Evolutionary conservation across 2,797 vertebrate species (phyloP), one percentile per base, ranked within the genome.

Genomic region (Sebastes oblongus): DNA sequence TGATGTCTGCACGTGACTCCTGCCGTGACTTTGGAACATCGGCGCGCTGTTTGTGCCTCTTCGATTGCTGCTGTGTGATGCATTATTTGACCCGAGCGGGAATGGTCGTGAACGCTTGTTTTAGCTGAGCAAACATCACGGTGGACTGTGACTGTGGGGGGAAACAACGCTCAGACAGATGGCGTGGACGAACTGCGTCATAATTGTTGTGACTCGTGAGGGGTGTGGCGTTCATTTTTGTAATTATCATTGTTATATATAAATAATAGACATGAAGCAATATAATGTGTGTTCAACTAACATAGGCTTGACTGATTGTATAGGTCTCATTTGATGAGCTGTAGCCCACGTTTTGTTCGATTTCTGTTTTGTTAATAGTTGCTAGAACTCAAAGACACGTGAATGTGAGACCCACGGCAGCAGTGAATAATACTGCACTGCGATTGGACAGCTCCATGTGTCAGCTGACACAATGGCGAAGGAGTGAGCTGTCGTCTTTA

Each of bases 401-500:
- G 94, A 94, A 95, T 95, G 95, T 95, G 91, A 94, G 93, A 94
- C 94, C 94, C 95, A 95, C 89, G 92, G 94, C 95, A 96, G 93
- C 95, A 80, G 94, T 94, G 95, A 96, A 95, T 92, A 86, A 85
- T 92, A 94, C 95, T 96, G 96, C 96, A 96, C 95, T 96, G 95
- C 81, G 91, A 96, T 95, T 95, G 94, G 93, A 93, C 94, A 68
- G 95, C 94, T 96, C 95, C 91, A 69, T 94, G 94, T 95, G 95
- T 96, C 92, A 13, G 75, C 83, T 80, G 91, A 93, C 94, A 94
- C 95, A 92, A 79, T 79, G 93, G 91, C 32, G 89, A 93, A 95
- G 93, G 91, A 94, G 93, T 89, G 95, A 96, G 95, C 95, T 94
- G 95, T 94, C 89, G 89, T 94, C 96, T 96, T 96, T 96, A 96